These are phyloP conservation scores for Pogonophryne albipinna DNA, from an alignment of 2,797 vertebrate species.

Conservation along the genomic window DNA sequence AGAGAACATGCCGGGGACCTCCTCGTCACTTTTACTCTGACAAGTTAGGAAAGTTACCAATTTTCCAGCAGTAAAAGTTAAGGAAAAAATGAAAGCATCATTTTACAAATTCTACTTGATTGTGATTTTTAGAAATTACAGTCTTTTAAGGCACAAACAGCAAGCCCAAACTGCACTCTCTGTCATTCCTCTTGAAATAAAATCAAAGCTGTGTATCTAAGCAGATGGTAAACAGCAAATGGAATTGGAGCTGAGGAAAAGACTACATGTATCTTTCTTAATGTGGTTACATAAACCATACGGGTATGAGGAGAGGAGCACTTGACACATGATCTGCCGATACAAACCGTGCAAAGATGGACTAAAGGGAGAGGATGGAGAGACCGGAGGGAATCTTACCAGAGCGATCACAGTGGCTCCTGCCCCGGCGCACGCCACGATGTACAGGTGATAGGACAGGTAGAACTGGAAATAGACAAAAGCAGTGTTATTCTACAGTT, in stretches of 20 bases:
- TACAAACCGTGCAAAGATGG: slow-evolving; percentile 70
- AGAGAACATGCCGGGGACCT: slow-evolving; percentile 76
- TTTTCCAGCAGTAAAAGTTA: slow-evolving; percentile 41
- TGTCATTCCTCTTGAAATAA: slow-evolving; percentile 30
- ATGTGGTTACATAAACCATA: neutral
- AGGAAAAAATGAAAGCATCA: slow-evolving; percentile 16
- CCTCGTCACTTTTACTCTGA: slow-evolving; percentile 46
- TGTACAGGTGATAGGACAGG: slow-evolving; percentile 98
- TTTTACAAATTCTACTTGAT: slow-evolving; percentile 9
- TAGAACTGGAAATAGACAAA: slow-evolving; percentile 90
- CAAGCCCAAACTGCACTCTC: slow-evolving; percentile 20
- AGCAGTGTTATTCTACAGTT: slow-evolving; percentile 2
- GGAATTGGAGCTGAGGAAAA: slow-evolving; percentile 59
- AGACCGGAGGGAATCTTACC: slow-evolving; percentile 86
- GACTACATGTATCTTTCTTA: slow-evolving; percentile 44
- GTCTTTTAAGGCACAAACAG: neutral
- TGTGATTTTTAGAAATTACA: neutral
- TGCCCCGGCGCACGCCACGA: slow-evolving; percentile 97
- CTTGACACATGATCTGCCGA: slow-evolving; percentile 63
- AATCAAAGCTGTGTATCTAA: slow-evolving; percentile 59
- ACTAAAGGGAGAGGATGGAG: slow-evolving; percentile 54
- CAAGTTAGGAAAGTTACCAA: slow-evolving; percentile 56
- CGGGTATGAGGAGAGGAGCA: slow-evolving; percentile 63
- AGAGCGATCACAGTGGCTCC: slow-evolving; percentile 98
- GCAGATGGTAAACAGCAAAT: slow-evolving; percentile 76